Evolutionary conservation across 2,113 vertebrate species (phyloP).

Genomic region (Pseudonaja textilis): DNA sequence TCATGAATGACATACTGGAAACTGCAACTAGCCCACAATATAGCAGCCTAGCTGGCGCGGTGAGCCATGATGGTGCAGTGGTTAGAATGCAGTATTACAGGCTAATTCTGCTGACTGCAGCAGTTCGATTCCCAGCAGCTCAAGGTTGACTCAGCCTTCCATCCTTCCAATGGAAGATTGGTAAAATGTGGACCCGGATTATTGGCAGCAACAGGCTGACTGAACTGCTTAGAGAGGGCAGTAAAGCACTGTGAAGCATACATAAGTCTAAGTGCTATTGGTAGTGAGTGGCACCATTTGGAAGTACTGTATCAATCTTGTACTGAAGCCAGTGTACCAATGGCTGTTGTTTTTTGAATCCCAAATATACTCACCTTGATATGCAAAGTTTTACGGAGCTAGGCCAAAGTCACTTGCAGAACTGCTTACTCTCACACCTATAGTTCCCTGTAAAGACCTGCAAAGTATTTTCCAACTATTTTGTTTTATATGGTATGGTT

Average conservation of each 20-base stretch:
- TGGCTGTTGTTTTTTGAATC: background rate
- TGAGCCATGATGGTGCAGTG: background rate
- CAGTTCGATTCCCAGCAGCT: background rate
- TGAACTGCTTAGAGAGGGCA: background rate
- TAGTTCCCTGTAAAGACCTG: background rate
- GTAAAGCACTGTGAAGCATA: background rate
- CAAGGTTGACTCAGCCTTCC: background rate
- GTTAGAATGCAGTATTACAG: background rate
- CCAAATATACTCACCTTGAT: background rate
- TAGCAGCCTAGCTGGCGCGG: background rate
- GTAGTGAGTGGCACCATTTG: background rate
- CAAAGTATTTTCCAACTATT: background rate
- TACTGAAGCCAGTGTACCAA: background rate
- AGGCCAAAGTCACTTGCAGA: background rate
- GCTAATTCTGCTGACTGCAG: background rate
- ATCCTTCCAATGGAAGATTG: background rate
- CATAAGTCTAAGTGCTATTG: background rate
- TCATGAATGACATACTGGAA: background rate
- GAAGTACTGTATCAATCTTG: background rate
- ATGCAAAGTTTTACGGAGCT: background rate
- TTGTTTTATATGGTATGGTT: background rate
- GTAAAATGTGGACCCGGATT: background rate
- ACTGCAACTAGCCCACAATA: background rate
- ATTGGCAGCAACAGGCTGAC: background rate
- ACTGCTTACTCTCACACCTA: background rate